Base-by-base conservation (phyloP, 1,140 invertebrate genomes). In the Dendrolimus punctatus region DNA sequence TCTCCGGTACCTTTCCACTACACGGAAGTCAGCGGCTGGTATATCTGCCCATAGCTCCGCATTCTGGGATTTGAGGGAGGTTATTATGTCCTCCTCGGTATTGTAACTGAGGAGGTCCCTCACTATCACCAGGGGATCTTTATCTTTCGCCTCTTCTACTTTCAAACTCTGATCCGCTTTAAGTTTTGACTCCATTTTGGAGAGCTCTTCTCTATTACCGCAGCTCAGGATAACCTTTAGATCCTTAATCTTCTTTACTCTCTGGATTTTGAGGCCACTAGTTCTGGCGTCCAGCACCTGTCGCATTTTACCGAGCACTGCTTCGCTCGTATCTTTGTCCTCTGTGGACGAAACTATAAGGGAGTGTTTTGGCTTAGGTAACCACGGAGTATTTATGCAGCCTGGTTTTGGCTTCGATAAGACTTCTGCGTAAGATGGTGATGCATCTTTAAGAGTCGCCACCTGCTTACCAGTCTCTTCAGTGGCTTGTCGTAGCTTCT, bases 231-330 rank as follows among this genome's bases (percentile, higher is more conserved):
- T 2, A 5, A 51, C 40, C 41, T 43, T 51, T 8, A 8, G 8
- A 36, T 51, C 10, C 40, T 37, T 51, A 23, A 39, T 39, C 8
- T 51, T 51, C 8, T 41, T 42, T 5, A 51, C 41, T 23, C 40
- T 51, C 9, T 51, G 37, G 8, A 51, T 39, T 3, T 10, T 51
- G 5, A 51, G 8, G n/a, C 49, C 49, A 5, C 40, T 51, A 6
- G 36, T 42, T 36, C 6, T 42, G 10, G 40, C 7, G 39, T 51
- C 41, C 5, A 51, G 36, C 9, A 8, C 36, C 37, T 42, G 6
- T 8, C 8, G 10, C n/a, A 51, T 51, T 8, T 6, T n/a, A 36
- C 40, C 38, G 4, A 51, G 3, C 10, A 51, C 49, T 39, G 8
- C 47, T 42, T 42, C 41, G 41, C 47, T 37, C 23, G 37, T 37